phyloP scores from a whole-genome alignment of 2,888 invertebrate genomes.

The Drosophila vallismaia region DNA sequence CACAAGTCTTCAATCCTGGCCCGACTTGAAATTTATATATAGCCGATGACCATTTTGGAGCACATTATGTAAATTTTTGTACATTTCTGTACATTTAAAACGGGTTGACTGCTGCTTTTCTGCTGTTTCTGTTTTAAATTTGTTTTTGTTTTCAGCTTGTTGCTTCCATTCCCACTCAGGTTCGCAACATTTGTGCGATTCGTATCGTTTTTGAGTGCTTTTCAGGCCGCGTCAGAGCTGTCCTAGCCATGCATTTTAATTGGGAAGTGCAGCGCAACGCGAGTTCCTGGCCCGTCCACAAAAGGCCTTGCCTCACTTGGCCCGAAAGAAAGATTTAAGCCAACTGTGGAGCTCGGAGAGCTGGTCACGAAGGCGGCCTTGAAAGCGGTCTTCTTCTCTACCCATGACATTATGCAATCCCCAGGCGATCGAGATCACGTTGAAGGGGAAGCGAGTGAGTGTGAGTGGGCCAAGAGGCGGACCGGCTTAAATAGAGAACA shows the following conservation, averaged over 20 bases:
- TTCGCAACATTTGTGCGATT: conserved; percentile 31
- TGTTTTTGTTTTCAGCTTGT: conserved; percentile 25
- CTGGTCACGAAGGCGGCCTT: conserved; percentile 33
- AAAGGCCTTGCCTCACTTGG: conserved; percentile 31
- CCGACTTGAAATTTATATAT: conserved; percentile 65
- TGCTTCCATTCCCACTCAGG: conserved; percentile 13
- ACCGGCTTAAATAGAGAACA: conserved; percentile 4
- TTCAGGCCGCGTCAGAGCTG: conserved; percentile 28
- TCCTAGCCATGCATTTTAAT: conserved; percentile 70
- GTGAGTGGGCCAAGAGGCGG: conserved; percentile 8
- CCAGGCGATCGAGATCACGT: conserved; percentile 5
- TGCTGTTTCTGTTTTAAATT: conserved; percentile 8
- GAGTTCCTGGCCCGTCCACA: conserved; percentile 39
- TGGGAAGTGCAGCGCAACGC: conserved; percentile 52
- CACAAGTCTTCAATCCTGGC: conserved; percentile 16
- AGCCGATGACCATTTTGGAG: conserved; percentile 72
- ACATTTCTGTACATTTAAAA: conserved; percentile 58
- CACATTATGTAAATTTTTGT: conserved; percentile 71
- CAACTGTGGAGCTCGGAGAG: conserved; percentile 9
- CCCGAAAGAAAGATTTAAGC: conserved; percentile 10
- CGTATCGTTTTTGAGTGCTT: conserved; percentile 56
- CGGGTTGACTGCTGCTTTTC: conserved; percentile 52
- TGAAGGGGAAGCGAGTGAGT: conserved; percentile 35
- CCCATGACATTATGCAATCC: conserved; percentile 47
- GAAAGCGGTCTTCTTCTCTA: conserved; percentile 45